Percentiles rank a stretch among this genome's conserved stretches.
Evolutionary conservation across 2,888 invertebrate genomes (phyloP).

Genomic region (Biston betularia): DNA sequence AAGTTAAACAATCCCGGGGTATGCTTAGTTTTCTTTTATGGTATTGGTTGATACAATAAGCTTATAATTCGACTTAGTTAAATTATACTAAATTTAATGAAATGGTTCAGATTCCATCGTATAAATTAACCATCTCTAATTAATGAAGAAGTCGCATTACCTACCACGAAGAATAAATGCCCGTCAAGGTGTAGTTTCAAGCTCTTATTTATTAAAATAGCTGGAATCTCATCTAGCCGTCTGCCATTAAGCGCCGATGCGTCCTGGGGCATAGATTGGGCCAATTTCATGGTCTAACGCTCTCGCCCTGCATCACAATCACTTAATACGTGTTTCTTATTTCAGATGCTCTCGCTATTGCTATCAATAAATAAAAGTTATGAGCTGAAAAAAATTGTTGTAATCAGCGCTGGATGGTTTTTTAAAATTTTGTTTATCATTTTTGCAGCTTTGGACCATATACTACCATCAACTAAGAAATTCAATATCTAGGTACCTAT

Average conservation of each 20-base stretch:
- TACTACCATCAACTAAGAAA: too few species aligned
- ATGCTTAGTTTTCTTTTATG: background rate
- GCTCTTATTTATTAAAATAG: slow-evolving; percentile 64
- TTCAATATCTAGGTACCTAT: background rate
- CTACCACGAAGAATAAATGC: slow-evolving; percentile 17
- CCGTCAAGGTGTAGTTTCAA: slow-evolving; percentile 37
- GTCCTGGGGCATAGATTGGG: slow-evolving; percentile 69
- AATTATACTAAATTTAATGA: too few species aligned
- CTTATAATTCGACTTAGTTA: background rate
- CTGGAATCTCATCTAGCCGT: slow-evolving; percentile 66
- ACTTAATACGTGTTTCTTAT: slow-evolving; percentile 59
- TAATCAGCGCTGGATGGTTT: background rate
- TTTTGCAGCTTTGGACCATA: too few species aligned
- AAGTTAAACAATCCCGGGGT: too few species aligned
- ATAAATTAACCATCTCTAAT: background rate
- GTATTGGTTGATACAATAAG: background rate
- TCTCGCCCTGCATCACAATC: slow-evolving; percentile 67
- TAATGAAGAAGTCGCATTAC: background rate
- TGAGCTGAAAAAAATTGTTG: background rate
- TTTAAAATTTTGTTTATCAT: too few species aligned
- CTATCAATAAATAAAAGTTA: slow-evolving; percentile 25
- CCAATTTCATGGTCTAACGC: slow-evolving; percentile 85
- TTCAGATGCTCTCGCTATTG: slow-evolving; percentile 48
- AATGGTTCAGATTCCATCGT: background rate
- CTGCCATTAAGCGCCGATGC: slow-evolving; percentile 72